phyloP scores from a whole-genome alignment of 2,113 vertebrate genomes.

The Nothoprocta pentlandii region DNA sequence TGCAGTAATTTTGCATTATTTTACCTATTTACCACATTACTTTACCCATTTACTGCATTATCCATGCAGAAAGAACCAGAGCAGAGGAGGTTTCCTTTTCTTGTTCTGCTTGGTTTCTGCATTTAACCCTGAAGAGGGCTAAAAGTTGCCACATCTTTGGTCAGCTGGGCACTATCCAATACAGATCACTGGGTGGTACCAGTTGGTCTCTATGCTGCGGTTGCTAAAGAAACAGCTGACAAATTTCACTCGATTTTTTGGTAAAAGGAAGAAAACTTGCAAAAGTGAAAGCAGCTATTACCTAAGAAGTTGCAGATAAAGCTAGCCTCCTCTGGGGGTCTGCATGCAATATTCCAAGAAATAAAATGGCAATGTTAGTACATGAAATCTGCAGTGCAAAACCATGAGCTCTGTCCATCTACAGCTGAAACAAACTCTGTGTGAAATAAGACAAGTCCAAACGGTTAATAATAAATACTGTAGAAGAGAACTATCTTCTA shows the following conservation, averaged over 20 bases:
- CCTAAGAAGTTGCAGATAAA: not conserved
- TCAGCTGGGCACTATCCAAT: not conserved
- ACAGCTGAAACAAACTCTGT: not conserved
- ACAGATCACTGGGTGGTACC: rapidly evolving
- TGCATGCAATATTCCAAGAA: not conserved
- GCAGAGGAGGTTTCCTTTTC: not conserved
- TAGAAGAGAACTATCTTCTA: not conserved
- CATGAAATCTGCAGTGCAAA: conserved; percentile 1
- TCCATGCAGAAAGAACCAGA: not conserved
- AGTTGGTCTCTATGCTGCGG: not conserved
- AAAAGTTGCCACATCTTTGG: not conserved
- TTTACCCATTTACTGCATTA: too few species aligned
- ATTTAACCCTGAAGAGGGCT: not conserved
- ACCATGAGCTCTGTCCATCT: not conserved
- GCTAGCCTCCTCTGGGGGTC: not conserved
- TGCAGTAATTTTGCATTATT: too few species aligned
- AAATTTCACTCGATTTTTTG: not conserved
- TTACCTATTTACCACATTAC: too few species aligned
- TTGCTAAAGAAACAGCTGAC: not conserved
- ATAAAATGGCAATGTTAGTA: not conserved
- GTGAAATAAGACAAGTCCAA: conserved; percentile 2
- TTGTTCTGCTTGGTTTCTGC: not conserved
- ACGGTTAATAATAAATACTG: not conserved
- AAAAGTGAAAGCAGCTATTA: not conserved
- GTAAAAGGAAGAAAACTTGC: not conserved